Conservation (phyloP, 1,140 invertebrate genomes). For the Cecropterus lyciades region DNA sequence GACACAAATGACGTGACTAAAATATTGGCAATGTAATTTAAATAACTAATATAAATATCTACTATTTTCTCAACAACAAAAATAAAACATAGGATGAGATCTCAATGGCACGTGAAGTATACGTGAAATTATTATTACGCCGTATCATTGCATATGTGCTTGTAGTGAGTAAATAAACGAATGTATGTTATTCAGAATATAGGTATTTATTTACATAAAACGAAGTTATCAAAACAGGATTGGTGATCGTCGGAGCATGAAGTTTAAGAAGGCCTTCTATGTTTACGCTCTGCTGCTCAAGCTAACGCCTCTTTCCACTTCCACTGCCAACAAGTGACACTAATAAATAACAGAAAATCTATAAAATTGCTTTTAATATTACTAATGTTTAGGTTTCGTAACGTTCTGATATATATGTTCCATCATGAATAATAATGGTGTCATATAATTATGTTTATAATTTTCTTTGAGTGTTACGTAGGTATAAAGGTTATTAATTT, state of each 20-base stretch:
- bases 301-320: conserved; percentile 55
- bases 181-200: conserved; percentile 3
- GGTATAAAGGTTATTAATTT: too few relatives aligned
- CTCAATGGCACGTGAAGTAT: conserved; percentile 8
- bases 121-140: conserved; percentile 18
- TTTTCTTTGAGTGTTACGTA: too few relatives aligned
- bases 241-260: conserved; percentile 57
- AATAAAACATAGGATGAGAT: conserved; percentile 2
- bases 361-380: too few relatives aligned
- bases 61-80: background rate
- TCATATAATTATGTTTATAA: too few relatives aligned
- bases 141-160: conserved; percentile 2
- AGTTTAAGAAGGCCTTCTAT: conserved; percentile 45
- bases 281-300: conserved; percentile 52
- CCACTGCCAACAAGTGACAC: conserved; percentile 13
- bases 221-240: conserved; percentile 44
- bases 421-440: too few relatives aligned
- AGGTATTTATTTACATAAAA: conserved; percentile 28
- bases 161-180: conserved; percentile 8
- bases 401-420: too few relatives aligned
- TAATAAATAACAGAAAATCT: background rate
- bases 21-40: background rate
- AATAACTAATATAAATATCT: background rate
- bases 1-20: background rate
- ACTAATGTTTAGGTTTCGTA: too few relatives aligned